Evolutionary conservation across 37 sponge, comb jelly and placozoan genomes (phyloP).

Genomic region (Ephydatia muelleri): DNA sequence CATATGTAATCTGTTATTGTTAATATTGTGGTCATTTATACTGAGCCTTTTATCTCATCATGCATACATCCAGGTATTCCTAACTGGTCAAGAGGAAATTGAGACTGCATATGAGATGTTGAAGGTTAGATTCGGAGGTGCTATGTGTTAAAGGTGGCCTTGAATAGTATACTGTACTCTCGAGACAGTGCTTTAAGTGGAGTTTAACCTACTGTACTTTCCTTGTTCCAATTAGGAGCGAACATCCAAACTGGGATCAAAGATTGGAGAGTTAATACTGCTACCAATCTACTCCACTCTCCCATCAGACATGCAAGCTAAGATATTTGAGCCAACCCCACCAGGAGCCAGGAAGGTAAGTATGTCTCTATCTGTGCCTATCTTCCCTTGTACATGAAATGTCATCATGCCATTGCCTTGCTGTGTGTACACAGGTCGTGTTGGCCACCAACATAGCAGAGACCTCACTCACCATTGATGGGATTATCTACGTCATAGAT

Average conservation of each 20-base stretch:
- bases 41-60: no score
- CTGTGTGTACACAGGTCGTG: constrained; percentile 66
- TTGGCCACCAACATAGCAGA: constrained; percentile 99
- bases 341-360: constrained; percentile 96
- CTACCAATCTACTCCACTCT: constrained; percentile 97
- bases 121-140: no score
- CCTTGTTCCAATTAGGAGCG: constrained; percentile 75
- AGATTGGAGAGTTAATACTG: constrained; percentile 91
- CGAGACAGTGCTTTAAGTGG: neutral
- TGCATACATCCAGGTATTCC: constrained; percentile 91
- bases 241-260: constrained; percentile 80
- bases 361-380: neutral
- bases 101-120: constrained; percentile 92
- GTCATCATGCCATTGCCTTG: neutral
- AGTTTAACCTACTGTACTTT: no score
- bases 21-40: neutral
- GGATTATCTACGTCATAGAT: constrained; percentile 97
- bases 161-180: neutral
- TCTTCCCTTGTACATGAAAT: neutral
- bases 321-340: constrained; percentile 99
- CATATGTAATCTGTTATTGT: neutral
- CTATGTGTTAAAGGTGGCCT: no score
- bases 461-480: constrained; percentile 98
- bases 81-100: constrained; percentile 99
- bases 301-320: constrained; percentile 98